phyloP scores from a whole-genome alignment of 2,113 vertebrate genomes.

The Nesogale talazaci region DNA sequence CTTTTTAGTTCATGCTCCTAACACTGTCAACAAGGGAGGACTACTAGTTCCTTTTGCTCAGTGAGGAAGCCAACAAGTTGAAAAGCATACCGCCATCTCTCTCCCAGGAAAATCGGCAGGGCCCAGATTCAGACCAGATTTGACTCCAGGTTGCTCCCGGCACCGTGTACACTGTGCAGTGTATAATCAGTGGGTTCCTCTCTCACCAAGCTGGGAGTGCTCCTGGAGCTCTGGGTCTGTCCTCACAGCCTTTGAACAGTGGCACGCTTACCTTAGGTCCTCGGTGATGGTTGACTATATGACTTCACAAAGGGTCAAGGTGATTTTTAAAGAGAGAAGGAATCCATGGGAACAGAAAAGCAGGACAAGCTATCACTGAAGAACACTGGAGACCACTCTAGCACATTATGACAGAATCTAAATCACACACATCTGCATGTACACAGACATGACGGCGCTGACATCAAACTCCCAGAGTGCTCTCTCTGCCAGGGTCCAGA shows the following conservation, averaged over 20 bases:
- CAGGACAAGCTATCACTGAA: background rate
- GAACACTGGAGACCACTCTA: background rate
- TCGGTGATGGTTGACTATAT: background rate
- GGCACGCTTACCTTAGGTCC: background rate
- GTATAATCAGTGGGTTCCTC: rapidly evolving
- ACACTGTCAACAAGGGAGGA: background rate
- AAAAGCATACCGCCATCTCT: background rate
- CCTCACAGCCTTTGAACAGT: background rate
- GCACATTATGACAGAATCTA: background rate
- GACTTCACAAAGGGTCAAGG: background rate
- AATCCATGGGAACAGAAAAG: background rate
- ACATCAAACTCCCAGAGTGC: background rate
- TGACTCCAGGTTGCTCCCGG: background rate
- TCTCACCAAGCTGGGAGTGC: background rate
- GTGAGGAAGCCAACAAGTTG: background rate
- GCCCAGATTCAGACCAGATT: background rate
- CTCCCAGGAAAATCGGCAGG: background rate
- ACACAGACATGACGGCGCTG: background rate
- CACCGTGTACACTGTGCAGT: background rate
- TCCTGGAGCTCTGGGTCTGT: background rate
- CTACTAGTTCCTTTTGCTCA: background rate
- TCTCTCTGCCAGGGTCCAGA: background rate
- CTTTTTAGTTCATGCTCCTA: background rate
- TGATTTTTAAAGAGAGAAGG: background rate
- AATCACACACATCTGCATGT: background rate